phyloP scores from a whole-genome alignment of 2,888 invertebrate genomes.

The Eurytoma californica region DNA sequence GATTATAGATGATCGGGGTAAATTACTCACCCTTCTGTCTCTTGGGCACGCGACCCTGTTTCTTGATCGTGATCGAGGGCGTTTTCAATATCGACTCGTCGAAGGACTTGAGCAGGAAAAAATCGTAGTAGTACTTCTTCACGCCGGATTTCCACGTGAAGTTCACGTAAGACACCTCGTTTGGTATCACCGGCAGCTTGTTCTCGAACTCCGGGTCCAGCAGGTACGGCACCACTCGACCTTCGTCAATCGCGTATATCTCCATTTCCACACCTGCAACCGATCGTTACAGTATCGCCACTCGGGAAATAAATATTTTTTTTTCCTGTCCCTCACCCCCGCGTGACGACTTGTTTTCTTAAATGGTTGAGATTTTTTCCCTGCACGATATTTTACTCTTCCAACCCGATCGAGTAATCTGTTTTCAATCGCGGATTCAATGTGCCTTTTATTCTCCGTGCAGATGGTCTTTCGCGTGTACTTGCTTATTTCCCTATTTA shows the following conservation, averaged over 20 bases:
- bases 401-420: too few relatives aligned
- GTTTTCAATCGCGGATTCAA: too few relatives aligned
- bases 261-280: conserved; percentile 86
- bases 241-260: conserved; percentile 92
- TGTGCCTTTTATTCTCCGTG: too few relatives aligned
- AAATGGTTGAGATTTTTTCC: too few relatives aligned
- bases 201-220: conserved; percentile 93
- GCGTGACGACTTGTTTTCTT: too few relatives aligned
- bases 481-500: too few relatives aligned
- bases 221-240: conserved; percentile 89
- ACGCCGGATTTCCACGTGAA: conserved; percentile 92
- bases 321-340: too few relatives aligned
- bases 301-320: too few relatives aligned
- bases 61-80: conserved; percentile 91
- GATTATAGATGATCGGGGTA: too few relatives aligned
- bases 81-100: conserved; percentile 89
- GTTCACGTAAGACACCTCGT: conserved; percentile 92
- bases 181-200: conserved; percentile 92
- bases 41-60: conserved; percentile 89
- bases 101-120: conserved; percentile 89
- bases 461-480: too few relatives aligned
- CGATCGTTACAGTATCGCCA: too few relatives aligned
- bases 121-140: conserved; percentile 90
- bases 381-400: neutral
- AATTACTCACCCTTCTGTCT: conserved; percentile 84